Evolutionary conservation across 2,888 invertebrate genomes (phyloP).

Genomic region (Lycocerus yunnanus): DNA sequence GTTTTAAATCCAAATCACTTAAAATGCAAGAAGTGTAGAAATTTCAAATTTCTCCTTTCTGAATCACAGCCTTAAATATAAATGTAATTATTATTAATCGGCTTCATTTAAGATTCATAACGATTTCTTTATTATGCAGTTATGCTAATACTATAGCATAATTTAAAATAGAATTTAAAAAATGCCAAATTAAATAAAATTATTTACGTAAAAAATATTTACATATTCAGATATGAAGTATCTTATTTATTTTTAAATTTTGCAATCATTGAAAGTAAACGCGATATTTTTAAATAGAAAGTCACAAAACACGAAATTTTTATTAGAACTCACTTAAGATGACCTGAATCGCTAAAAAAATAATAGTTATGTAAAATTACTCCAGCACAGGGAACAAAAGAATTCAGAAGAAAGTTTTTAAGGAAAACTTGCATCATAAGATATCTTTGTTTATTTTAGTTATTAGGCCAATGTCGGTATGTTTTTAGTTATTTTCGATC

Average conservation of each 20-base stretch:
- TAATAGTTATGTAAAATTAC: neutral
- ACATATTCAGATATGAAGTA: neutral
- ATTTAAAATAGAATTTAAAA: neutral
- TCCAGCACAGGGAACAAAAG: neutral
- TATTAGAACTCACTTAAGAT: neutral
- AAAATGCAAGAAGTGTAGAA: neutral
- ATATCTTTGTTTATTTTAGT: neutral
- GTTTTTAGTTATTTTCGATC: neutral
- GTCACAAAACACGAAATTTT: neutral
- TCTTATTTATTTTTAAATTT: neutral
- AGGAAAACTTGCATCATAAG: neutral
- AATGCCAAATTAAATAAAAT: neutral
- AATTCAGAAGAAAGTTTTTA: neutral
- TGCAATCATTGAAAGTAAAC: neutral
- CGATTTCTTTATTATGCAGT: too few species aligned
- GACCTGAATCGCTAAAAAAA: neutral
- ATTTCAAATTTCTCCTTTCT: neutral
- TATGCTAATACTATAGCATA: neutral
- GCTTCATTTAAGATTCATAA: too few species aligned
- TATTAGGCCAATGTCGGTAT: neutral
- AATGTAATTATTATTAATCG: too few species aligned
- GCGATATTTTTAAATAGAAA: neutral
- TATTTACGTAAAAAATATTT: neutral
- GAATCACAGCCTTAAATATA: neutral
- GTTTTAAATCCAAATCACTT: neutral